These are phyloP conservation scores for Sinocyclocheilus anshuiensis DNA, from an alignment of 2,113 vertebrate species.

Conservation along the genomic window DNA sequence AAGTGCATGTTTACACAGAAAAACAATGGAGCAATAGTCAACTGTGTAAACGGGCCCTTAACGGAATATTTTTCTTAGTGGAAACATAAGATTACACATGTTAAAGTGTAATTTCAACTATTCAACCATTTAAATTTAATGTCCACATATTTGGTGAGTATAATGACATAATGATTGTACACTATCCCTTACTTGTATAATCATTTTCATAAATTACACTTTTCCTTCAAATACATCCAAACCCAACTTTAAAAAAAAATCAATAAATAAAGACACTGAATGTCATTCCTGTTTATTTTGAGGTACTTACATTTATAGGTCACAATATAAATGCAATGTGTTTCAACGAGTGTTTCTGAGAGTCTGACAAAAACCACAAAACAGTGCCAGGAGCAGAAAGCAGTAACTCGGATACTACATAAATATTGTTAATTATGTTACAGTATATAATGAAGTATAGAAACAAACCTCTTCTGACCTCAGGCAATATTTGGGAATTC, in stretches of 20 bases:
- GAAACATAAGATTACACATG: too few relatives aligned
- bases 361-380: slow-evolving; percentile 28
- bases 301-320: slow-evolving; percentile 54
- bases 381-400: slow-evolving; percentile 43
- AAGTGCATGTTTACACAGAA: too few relatives aligned
- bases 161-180: not conserved
- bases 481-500: slow-evolving; percentile 40
- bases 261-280: not conserved
- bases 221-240: not conserved
- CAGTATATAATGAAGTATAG: slow-evolving; percentile 51
- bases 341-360: slow-evolving; percentile 26
- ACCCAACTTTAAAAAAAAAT: not conserved
- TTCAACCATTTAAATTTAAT: too few relatives aligned
- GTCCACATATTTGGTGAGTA: too few relatives aligned
- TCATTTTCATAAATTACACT: not conserved
- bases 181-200: not conserved
- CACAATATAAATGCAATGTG: slow-evolving; percentile 52
- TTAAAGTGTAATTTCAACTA: too few relatives aligned
- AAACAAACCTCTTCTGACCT: slow-evolving; percentile 48
- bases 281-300: slow-evolving; percentile 55
- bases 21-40: too few relatives aligned
- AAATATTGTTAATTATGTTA: slow-evolving; percentile 54
- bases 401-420: slow-evolving; percentile 50
- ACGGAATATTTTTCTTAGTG: too few relatives aligned
- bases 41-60: too few relatives aligned